Evolutionary conservation across 2,888 invertebrate species (phyloP), one percentile per base, ranked within the genome.

Genomic region (Phaonia tiefii): DNA sequence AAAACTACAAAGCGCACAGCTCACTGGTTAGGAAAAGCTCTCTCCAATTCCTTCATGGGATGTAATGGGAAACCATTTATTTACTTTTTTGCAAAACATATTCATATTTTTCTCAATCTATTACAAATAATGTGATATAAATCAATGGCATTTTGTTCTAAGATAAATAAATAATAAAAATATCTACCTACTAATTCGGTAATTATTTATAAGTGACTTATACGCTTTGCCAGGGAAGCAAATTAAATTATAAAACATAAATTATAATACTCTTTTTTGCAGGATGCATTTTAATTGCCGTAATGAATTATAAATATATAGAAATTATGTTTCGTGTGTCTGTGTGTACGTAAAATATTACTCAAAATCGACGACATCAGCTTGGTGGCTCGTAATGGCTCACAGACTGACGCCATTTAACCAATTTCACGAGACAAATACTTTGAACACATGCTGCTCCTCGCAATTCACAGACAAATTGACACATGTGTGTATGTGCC

Each of bases 371-470:
- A 31, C 4, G 31, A 15, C n/a, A 2, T 37, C 39, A 15, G 37
- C 20, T 15, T 60, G 15, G 3, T 54, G 70, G 67, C 37, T 5
- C 31, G 3, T 67, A 77, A 58, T 81, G 76, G 51, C 80, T 58
- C 37, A 67, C 58, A 73, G 46, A 42, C 49, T 54, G 67, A 63
- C 66, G 72, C 67, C 77, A 75, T 67, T 76, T 63, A 63, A 49
- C 42, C 78, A 78, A 81, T 81, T 81, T 71, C 71, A 46, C 22
- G 39, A 72, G 75, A 81, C 77, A 78, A 77, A 72, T 75, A 72
- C 54, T 42, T 60, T 49, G 51, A 75, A 69, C 78, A 81, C 54
- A 81, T 81, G 78, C 54, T 49, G 60, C 22, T 26, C 39, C 54
- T 42, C 39, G n/a, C 22, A 49, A 56, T 42, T 70, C 56, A 65